Conservation (phyloP, 2,888 invertebrate genomes). For the Tetranychus truncatus region DNA sequence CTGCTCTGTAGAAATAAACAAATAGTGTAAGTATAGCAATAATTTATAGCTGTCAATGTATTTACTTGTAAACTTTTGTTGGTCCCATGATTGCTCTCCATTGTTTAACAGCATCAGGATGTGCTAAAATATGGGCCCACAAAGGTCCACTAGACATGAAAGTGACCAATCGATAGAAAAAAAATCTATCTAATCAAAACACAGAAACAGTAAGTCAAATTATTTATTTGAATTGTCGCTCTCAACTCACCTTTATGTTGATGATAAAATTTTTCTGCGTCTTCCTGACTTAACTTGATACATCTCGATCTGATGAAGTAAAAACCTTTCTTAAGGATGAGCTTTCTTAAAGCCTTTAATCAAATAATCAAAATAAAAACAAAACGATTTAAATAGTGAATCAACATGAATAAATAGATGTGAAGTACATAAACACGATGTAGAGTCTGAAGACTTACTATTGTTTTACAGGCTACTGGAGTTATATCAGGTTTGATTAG, state of each 20-base stretch:
- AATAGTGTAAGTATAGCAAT: neutral
- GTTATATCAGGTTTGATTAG: slow-evolving; percentile 4
- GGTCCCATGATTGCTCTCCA: slow-evolving; percentile 78
- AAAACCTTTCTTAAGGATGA: slow-evolving; percentile 7
- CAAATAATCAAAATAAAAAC: neutral
- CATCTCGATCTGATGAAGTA: slow-evolving; percentile 3
- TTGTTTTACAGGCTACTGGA: neutral
- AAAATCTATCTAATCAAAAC: slow-evolving; percentile 45
- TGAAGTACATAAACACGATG: no score
- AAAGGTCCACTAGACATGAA: slow-evolving; percentile 74
- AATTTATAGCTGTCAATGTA: slow-evolving; percentile 9
- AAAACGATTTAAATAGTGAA: neutral
- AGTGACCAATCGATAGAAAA: slow-evolving; percentile 56
- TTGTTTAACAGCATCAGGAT: slow-evolving; percentile 50
- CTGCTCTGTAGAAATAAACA: slow-evolving; percentile 44
- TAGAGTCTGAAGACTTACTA: neutral
- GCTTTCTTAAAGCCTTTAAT: neutral
- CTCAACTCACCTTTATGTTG: slow-evolving; percentile 45
- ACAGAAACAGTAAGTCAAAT: neutral
- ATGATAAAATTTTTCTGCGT: slow-evolving; percentile 53
- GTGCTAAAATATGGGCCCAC: slow-evolving; percentile 56
- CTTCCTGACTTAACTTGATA: slow-evolving; percentile 9
- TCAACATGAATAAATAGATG: neutral
- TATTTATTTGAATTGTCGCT: neutral
- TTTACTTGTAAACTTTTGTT: slow-evolving; percentile 47